Evolutionary conservation across 64 coral and sea anemone species (phyloP).

Genomic region (Trachythela sp.): DNA sequence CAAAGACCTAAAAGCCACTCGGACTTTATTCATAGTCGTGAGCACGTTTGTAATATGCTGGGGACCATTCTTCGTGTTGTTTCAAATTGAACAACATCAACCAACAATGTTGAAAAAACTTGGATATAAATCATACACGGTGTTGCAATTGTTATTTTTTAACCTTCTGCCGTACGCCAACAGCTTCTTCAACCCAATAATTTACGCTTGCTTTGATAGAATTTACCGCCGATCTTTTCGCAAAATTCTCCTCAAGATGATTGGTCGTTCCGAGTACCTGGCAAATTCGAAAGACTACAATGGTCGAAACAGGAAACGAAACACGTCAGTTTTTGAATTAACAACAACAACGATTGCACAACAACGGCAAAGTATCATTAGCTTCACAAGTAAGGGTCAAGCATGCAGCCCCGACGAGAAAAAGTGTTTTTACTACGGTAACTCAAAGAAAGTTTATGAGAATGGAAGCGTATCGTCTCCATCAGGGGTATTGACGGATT

Average conservation of each 20-base stretch:
- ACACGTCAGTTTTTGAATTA: not conserved
- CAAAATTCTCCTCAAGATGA: not conserved
- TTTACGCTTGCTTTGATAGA: constrained; percentile 16
- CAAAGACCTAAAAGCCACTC: constrained; percentile 14
- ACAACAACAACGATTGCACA: not conserved
- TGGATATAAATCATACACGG: not conserved
- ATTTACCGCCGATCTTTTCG: not conserved
- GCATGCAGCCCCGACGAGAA: not conserved
- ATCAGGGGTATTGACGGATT: not conserved
- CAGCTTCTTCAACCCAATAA: constrained; percentile 14
- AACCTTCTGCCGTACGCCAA: not conserved
- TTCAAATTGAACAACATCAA: not conserved
- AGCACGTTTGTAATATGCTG: not conserved
- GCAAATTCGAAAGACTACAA: not conserved
- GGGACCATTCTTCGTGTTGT: not conserved
- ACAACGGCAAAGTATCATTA: not conserved
- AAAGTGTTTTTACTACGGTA: not conserved
- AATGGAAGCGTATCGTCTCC: not conserved
- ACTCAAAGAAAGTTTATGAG: not conserved
- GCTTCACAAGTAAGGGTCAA: not conserved
- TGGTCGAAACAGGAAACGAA: not conserved
- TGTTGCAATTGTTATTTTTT: not conserved
- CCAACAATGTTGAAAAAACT: not conserved
- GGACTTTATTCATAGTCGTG: constrained; percentile 13
- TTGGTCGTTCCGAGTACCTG: constrained; percentile 3